These are phyloP conservation scores for Pachycephala philippinensis DNA, from an alignment of 2,113 vertebrate species.

Conservation along the genomic window DNA sequence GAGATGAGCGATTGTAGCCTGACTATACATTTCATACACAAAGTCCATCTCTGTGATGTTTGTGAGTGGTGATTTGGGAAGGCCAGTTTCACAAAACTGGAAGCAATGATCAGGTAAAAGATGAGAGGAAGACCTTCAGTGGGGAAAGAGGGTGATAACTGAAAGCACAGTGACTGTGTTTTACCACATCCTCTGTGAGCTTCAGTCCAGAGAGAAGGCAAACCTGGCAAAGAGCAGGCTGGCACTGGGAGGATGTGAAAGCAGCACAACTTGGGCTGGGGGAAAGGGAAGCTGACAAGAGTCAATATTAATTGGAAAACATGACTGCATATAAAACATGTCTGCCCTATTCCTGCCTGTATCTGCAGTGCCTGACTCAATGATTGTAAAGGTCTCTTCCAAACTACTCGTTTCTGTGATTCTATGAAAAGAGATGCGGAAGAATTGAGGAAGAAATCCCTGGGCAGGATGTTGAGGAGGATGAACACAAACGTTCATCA, in stretches of 20 bases:
- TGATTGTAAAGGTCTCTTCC: background rate
- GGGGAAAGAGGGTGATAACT: background rate
- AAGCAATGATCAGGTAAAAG: background rate
- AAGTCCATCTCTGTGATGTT: background rate
- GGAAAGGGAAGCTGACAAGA: background rate
- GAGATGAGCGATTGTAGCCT: background rate
- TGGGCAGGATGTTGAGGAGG: background rate
- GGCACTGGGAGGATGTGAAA: background rate
- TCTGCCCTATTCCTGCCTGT: background rate
- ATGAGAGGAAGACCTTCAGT: background rate
- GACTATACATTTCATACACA: background rate
- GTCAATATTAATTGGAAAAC: background rate
- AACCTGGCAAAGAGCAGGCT: background rate
- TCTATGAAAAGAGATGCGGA: background rate
- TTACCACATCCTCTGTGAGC: background rate
- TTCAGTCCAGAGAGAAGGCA: background rate
- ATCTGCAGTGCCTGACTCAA: background rate
- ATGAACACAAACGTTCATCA: background rate
- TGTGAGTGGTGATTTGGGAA: background rate
- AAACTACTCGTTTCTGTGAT: background rate
- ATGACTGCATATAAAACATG: background rate
- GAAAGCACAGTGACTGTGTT: background rate
- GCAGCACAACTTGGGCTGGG: background rate
- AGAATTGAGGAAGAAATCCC: background rate
- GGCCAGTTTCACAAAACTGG: background rate